These are phyloP conservation scores for Heliconius charithonia DNA, from an alignment of 2,888 invertebrate genomes.

Conservation along the genomic window DNA sequence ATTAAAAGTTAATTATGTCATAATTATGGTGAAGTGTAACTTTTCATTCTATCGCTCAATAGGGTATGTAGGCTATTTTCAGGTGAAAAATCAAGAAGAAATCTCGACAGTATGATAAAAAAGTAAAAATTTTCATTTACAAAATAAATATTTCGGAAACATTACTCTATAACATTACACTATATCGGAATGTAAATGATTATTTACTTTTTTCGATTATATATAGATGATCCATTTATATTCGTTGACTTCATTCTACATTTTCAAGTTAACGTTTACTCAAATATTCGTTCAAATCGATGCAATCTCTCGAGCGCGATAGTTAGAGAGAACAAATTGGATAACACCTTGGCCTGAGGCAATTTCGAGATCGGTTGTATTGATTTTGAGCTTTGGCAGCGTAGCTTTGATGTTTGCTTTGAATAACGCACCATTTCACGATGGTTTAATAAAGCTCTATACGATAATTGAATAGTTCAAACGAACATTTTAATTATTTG, in stretches of 20 bases:
- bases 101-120: no score
- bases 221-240: no score
- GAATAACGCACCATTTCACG: neutral
- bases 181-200: neutral
- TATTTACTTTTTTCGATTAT: neutral
- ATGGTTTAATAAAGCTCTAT: neutral
- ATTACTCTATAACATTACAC: no score
- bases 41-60: no score
- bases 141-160: neutral
- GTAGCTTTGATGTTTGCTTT: constrained; percentile 14
- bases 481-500: neutral
- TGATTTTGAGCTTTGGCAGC: constrained; percentile 34
- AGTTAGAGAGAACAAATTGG: constrained; percentile 48
- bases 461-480: neutral
- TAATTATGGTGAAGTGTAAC: no score
- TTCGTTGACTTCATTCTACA: neutral
- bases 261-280: neutral
- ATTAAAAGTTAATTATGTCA: no score
- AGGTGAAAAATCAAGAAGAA: no score
- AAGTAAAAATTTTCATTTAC: neutral
- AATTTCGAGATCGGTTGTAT: constrained; percentile 47
- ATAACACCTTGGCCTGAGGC: constrained; percentile 51
- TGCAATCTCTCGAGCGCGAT: neutral
- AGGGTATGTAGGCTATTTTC: no score
- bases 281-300: constrained; percentile 5